Percentiles rank a stretch among this genome's conserved stretches.
phyloP scores from a whole-genome alignment of 2,113 vertebrate species.

The Colinus virginianus region DNA sequence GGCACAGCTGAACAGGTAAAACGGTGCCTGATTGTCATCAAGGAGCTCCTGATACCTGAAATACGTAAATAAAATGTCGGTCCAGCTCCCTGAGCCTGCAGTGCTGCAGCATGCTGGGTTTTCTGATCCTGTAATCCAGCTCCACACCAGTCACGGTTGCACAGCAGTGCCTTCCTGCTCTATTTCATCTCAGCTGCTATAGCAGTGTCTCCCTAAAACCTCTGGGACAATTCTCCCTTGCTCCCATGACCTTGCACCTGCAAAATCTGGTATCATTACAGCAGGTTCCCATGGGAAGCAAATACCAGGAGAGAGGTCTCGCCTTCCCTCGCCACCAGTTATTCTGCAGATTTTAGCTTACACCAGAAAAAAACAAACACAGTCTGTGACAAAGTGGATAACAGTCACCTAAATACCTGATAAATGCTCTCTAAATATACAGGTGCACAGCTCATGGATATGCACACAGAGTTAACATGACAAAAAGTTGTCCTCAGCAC shows the following conservation, averaged over 20 bases:
- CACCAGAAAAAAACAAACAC: neutral
- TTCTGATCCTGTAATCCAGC: neutral
- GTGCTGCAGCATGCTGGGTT: neutral
- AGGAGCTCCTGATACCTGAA: slow-evolving; percentile 90
- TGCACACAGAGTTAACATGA: neutral
- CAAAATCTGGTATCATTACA: neutral
- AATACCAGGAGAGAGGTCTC: neutral
- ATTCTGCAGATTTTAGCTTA: neutral
- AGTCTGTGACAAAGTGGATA: neutral
- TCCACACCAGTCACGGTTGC: neutral
- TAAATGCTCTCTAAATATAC: neutral
- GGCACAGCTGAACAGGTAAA: slow-evolving; percentile 92
- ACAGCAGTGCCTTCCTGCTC: neutral
- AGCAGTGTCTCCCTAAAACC: neutral
- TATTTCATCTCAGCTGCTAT: neutral
- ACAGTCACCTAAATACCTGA: neutral
- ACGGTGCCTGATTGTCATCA: slow-evolving; percentile 90
- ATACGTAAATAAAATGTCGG: neutral
- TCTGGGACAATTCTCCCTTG: neutral
- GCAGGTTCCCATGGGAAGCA: neutral
- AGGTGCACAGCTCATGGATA: neutral
- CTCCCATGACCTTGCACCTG: neutral
- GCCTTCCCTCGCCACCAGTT: neutral
- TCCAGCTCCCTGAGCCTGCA: neutral
- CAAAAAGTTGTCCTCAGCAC: neutral